phyloP scores from a whole-genome alignment of 2,888 invertebrate genomes.

The Camponotus fellah region DNA sequence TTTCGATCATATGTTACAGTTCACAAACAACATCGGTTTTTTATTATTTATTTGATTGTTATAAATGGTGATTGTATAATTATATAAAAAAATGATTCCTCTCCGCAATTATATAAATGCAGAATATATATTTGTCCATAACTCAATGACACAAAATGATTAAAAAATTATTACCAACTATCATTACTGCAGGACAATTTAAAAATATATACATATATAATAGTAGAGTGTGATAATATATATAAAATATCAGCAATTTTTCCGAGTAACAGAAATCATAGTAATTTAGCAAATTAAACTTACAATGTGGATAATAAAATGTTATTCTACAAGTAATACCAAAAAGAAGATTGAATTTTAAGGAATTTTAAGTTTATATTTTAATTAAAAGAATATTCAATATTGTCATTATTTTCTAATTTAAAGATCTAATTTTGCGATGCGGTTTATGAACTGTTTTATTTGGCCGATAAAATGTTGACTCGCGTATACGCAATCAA shows the following conservation, averaged over 20 bases:
- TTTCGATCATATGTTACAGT: conserved; percentile 35
- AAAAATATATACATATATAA: conserved; percentile 12
- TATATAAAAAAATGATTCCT: not conserved
- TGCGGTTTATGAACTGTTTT: conserved; percentile 39
- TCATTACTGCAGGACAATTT: conserved; percentile 26
- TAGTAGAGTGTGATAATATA: not conserved
- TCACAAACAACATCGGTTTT: conserved; percentile 30
- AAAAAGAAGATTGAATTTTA: not conserved
- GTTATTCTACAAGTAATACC: conserved; percentile 5
- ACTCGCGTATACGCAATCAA: conserved; percentile 68
- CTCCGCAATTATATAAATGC: conserved; percentile 8
- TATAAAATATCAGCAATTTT: not conserved
- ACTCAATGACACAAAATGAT: not conserved
- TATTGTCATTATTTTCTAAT: not conserved
- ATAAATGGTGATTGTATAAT: conserved; percentile 7
- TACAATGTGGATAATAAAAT: not conserved
- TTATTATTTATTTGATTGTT: conserved; percentile 4
- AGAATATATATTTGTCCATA: not conserved
- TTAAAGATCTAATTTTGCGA: not conserved
- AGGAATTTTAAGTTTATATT: not conserved
- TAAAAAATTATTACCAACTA: conserved; percentile 9
- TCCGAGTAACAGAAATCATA: not conserved
- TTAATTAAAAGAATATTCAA: not conserved
- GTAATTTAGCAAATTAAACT: conserved; percentile 13
- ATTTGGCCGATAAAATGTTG: conserved; percentile 60